Base-by-base conservation (phyloP, 30 jellyfish, hydroid and myxozoan species). In the Hydractinia echinata region DNA sequence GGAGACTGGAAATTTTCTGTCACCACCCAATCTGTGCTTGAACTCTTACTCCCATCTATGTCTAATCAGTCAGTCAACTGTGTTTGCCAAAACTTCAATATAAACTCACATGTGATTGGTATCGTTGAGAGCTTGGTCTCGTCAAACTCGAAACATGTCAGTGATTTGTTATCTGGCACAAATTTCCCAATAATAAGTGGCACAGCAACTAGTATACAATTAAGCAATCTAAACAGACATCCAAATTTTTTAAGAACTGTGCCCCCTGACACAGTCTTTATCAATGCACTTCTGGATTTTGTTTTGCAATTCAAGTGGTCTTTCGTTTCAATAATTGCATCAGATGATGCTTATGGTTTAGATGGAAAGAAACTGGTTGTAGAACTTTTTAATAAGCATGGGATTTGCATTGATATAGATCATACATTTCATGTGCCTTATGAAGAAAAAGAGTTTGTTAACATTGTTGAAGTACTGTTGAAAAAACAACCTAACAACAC, bases 341-440 rank as follows among this genome's bases (percentile, higher is more conserved):
- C 96, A 20, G 97, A 85, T 67, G 95, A 89, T 78, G 91, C 89
- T 20, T 89, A 89, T 85, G 97, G 97, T 11, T 55, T 94, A 9
- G 66, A 94, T 18, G 97, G 97, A 8, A 77, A 88, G 15, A 62
- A 81, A 19, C 92, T 87, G 6, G 60, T 71, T 10, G 77, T 67
- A 30, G 67, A 79, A 54, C 39, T 56, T 6, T 53, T n/a, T 66
- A 49, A 76, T 5, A 5, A 82, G 15, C 51, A 39, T 21, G 48
- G 71, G 30, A 81, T 85, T 21, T 89, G 97, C 76, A 81, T 89
- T 55, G 93, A 53, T 48, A 80, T 89, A 13, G 97, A 89, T 82
- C 84, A 79, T 30, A 77, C 82, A 13, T 69, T 89, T 76, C 62
- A 77, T 4, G 10, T 72, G 21, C 72, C 76, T n/a, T 71, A 19